Evolutionary conservation across 92 coral and sea anemone genomes (phyloP).

Genomic region (Zoanthus gigantus): DNA sequence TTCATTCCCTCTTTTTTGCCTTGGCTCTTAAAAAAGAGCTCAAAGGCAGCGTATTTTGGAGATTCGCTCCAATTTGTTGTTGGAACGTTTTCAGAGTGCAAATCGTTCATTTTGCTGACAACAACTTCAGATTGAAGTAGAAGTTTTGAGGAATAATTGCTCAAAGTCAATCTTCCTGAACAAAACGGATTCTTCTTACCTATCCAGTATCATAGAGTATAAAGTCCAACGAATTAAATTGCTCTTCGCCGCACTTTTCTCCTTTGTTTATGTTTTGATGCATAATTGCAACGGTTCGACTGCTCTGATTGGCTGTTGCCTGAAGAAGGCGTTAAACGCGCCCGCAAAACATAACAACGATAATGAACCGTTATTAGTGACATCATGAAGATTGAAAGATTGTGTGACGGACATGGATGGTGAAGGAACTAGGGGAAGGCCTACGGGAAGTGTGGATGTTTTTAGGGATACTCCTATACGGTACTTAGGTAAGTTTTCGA

Average conservation of each 20-base stretch:
- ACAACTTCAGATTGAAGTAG: no score
- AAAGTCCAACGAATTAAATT: neutral
- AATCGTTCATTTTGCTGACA: conserved; percentile 20
- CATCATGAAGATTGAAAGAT: neutral
- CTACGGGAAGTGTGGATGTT: neutral
- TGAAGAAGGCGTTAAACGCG: conserved; percentile 25
- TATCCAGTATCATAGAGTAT: neutral
- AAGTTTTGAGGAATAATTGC: neutral
- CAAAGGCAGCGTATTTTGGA: conserved; percentile 17
- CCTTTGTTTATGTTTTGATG: conserved; percentile 41
- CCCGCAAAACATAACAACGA: conserved; percentile 32
- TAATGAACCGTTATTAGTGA: neutral
- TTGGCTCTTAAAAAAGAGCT: conserved; percentile 15
- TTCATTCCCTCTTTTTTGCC: neutral
- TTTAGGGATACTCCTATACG: conserved; percentile 34
- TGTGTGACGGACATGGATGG: neutral
- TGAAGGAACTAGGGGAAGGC: neutral
- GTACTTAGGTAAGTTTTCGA: conserved; percentile 27
- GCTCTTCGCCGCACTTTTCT: neutral
- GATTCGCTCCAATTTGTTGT: conserved; percentile 13
- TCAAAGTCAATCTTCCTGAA: neutral
- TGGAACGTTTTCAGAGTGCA: neutral
- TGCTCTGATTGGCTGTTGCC: conserved; percentile 40
- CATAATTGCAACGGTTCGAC: conserved; percentile 16
- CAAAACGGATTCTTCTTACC: neutral